phyloP scores from a whole-genome alignment of 2,888 invertebrate genomes.

The Zygothrica quintamaculata region DNA sequence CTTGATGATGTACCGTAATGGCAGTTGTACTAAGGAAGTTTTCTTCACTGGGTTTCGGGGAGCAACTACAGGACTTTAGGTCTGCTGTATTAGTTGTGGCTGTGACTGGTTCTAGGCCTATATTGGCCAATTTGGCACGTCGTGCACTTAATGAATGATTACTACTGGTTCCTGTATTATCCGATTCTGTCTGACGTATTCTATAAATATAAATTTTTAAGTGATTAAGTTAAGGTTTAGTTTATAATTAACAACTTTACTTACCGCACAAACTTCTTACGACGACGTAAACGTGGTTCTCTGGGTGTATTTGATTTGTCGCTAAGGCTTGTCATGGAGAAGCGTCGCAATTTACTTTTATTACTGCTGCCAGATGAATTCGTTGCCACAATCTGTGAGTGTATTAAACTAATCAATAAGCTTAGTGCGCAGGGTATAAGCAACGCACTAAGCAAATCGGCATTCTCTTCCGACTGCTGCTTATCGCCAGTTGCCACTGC shows the following conservation, averaged over 20 bases:
- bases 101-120: conserved; percentile 17
- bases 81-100: conserved; percentile 23
- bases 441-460: conserved; percentile 88
- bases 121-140: conserved; percentile 36
- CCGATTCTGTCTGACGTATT: conserved; percentile 75
- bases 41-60: conserved; percentile 48
- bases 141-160: conserved; percentile 43
- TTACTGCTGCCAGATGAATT: conserved; percentile 81
- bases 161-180: conserved; percentile 49
- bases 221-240: background rate
- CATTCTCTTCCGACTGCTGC: conserved; percentile 82
- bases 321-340: conserved; percentile 68
- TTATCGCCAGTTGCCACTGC: conserved; percentile 21
- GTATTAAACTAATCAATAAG: conserved; percentile 90
- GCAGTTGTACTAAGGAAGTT: conserved; percentile 49
- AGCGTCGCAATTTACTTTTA: conserved; percentile 79
- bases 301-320: conserved; percentile 63
- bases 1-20: conserved; percentile 43
- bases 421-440: conserved; percentile 90
- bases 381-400: conserved; percentile 92
- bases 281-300: conserved; percentile 76
- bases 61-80: conserved; percentile 19
- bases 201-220: conserved; percentile 47
- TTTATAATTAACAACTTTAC: conserved; percentile 5
- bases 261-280: conserved; percentile 83